Evolutionary conservation across 2,888 invertebrate genomes (phyloP).

Genomic region (Bellardia bayeri): DNA sequence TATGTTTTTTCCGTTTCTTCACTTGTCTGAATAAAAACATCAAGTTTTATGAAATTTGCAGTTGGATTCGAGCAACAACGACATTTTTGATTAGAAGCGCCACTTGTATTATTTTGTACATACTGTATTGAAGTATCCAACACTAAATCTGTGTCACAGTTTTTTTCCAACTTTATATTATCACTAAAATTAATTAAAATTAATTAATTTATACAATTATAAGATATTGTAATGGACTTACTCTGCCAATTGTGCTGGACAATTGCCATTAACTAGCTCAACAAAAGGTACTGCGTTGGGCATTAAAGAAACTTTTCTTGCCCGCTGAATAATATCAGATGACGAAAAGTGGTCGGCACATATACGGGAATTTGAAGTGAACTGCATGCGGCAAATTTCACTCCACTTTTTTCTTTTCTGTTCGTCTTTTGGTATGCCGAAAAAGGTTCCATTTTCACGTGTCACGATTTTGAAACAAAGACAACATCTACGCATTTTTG

Average conservation of each 20-base stretch:
- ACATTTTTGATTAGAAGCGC: constrained; percentile 9
- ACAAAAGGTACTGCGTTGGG: constrained; percentile 37
- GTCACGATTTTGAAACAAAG: constrained; percentile 45
- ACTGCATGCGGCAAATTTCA: constrained; percentile 25
- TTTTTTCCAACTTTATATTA: neutral
- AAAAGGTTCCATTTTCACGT: neutral
- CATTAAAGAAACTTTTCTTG: neutral
- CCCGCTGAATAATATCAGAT: constrained; percentile 27
- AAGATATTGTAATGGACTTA: neutral
- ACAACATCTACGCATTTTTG: constrained; percentile 43
- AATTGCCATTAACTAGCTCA: neutral
- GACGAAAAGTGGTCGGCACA: constrained; percentile 47
- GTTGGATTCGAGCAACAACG: constrained; percentile 61
- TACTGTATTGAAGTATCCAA: constrained; percentile 10
- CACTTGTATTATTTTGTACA: constrained; percentile 10
- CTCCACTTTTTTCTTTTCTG: constrained; percentile 38
- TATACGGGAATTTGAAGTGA: constrained; percentile 13
- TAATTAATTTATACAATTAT: neutral
- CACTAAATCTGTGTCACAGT: neutral
- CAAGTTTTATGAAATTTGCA: constrained; percentile 42
- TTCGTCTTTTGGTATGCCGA: constrained; percentile 48
- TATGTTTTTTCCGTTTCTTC: constrained; percentile 41
- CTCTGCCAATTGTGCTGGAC: neutral
- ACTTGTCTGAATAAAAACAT: neutral
- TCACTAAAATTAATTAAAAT: neutral